Evolutionary conservation across 2,888 invertebrate genomes (phyloP).

Genomic region (Elegia similella): DNA sequence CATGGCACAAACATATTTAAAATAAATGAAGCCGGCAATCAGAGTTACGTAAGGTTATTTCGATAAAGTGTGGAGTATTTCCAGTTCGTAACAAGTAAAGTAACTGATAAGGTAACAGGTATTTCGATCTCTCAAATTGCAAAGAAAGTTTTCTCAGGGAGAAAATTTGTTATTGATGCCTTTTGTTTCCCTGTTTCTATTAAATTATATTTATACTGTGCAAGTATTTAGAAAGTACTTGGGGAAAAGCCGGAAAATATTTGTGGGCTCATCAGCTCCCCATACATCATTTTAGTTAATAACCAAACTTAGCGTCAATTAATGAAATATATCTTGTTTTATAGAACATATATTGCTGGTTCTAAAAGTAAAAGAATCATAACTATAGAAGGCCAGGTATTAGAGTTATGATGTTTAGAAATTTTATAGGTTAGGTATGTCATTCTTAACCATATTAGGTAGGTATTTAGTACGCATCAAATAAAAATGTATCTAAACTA

Average conservation of each 20-base stretch:
- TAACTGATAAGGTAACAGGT: constrained; percentile 14
- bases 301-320: no score
- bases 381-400: no score
- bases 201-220: constrained; percentile 1
- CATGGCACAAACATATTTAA: background rate
- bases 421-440: no score
- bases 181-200: constrained; percentile 11
- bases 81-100: background rate
- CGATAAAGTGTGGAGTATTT: background rate
- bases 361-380: no score
- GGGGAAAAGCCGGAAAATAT: constrained; percentile 3
- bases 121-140: constrained; percentile 16
- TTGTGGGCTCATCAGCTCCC: background rate
- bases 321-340: no score
- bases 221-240: background rate
- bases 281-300: no score
- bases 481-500: no score
- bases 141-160: constrained; percentile 10
- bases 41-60: constrained; percentile 1
- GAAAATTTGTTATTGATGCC: constrained; percentile 17
- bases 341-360: no score
- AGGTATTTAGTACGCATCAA: no score
- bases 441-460: no score
- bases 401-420: no score
- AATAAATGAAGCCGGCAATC: background rate